These are phyloP conservation scores for Colletes latitarsis DNA, from an alignment of 1,140 invertebrate genomes.

Conservation along the genomic window DNA sequence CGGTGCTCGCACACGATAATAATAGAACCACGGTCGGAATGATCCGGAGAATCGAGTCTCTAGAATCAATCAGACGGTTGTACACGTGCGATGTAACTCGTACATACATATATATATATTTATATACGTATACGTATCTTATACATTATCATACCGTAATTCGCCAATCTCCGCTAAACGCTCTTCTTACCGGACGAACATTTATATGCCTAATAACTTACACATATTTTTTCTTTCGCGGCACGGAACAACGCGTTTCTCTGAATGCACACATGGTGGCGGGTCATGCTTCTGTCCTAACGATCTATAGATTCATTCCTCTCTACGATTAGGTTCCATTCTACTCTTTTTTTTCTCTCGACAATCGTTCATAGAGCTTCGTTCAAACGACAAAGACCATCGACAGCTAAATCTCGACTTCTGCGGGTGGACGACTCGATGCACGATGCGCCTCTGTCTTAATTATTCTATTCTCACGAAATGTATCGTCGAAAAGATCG, in stretches of 20 bases:
- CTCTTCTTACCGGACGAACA: slow-evolving; percentile 44
- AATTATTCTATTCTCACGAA: too few relatives aligned
- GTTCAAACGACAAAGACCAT: not conserved
- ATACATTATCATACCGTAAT: slow-evolving; percentile 24
- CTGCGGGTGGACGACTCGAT: not conserved
- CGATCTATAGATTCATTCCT: slow-evolving; percentile 28
- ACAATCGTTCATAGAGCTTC: not conserved
- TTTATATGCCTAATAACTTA: slow-evolving; percentile 22
- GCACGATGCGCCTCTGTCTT: not conserved
- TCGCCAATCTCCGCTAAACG: slow-evolving; percentile 31
- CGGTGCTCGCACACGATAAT: slow-evolving; percentile 62
- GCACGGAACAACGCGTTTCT: slow-evolving; percentile 53
- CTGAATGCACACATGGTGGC: slow-evolving; percentile 74
- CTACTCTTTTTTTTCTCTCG: not conserved
- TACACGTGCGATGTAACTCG: slow-evolving; percentile 31
- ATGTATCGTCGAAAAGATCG: too few relatives aligned
- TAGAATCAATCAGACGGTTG: slow-evolving; percentile 32
- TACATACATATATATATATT: not conserved
- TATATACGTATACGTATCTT: not conserved
- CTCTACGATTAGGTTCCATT: slow-evolving; percentile 15
- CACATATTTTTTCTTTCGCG: slow-evolving; percentile 35
- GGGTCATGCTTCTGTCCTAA: slow-evolving; percentile 77
- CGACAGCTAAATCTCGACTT: not conserved
- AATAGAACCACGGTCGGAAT: slow-evolving; percentile 42
- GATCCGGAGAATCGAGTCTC: slow-evolving; percentile 26